Evolutionary conservation across 1,140 invertebrate species (phyloP).

Genomic region (Sipha flava): DNA sequence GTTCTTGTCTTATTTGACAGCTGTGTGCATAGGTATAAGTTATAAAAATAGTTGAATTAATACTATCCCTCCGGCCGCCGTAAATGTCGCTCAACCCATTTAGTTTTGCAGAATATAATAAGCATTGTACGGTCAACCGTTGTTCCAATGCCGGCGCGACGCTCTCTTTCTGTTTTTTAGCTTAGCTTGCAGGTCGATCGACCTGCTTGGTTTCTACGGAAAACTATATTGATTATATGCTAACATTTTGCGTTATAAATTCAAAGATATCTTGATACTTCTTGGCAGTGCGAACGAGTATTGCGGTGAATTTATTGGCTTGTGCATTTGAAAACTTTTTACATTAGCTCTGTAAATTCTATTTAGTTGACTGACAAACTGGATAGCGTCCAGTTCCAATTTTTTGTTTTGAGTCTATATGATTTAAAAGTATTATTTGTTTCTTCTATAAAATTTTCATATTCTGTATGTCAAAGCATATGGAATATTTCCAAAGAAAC

Average conservation of each 20-base stretch:
- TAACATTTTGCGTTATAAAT: neutral
- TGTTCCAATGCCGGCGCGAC: no score
- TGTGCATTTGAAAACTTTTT: neutral
- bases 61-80: no score
- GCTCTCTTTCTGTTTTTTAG: no score
- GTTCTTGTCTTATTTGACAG: no score
- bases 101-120: no score
- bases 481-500: neutral
- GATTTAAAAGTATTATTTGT: neutral
- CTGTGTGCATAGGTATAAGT: no score
- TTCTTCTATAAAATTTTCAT: neutral
- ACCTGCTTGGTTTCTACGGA: no score
- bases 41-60: no score
- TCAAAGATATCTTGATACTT: neutral
- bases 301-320: neutral
- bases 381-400: neutral
- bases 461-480: neutral
- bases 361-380: neutral
- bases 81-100: no score
- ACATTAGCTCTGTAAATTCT: neutral
- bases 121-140: no score
- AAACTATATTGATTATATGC: neutral
- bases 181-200: no score
- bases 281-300: neutral
- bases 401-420: neutral